Conservation (phyloP, 1,140 invertebrate genomes). For the Lerema accius region DNA sequence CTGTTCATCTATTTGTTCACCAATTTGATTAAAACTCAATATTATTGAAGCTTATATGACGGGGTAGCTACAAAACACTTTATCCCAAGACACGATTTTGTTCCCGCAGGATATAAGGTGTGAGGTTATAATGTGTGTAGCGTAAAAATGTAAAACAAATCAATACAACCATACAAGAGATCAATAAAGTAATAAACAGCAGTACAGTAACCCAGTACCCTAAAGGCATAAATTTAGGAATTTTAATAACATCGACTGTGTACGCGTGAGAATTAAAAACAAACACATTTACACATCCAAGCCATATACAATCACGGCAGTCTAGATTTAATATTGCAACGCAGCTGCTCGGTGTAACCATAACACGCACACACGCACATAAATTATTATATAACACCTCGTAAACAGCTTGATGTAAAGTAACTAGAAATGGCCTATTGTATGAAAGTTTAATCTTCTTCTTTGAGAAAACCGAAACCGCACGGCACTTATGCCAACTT, state of each 20-base stretch:
- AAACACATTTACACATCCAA: constrained; percentile 26
- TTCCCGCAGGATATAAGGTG: no score
- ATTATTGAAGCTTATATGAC: no score
- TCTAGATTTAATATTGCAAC: constrained; percentile 30
- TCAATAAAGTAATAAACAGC: no score
- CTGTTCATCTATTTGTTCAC: no score
- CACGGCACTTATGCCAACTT: no score
- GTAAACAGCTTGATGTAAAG: constrained; percentile 1
- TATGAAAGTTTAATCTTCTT: no score
- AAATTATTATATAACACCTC: constrained; percentile 30
- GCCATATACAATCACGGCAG: constrained; percentile 24
- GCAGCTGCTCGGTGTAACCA: constrained; percentile 31
- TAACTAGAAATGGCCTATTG: constrained; percentile 3
- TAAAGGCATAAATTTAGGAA: not conserved
- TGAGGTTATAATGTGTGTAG: no score
- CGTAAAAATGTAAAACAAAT: not conserved
- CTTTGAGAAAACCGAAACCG: no score
- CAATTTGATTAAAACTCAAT: no score
- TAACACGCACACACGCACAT: constrained; percentile 33
- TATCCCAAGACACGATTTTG: no score
- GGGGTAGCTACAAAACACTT: no score
- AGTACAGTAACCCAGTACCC: not conserved
- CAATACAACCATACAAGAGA: not conserved
- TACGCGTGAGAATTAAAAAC: constrained; percentile 15
- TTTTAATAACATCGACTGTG: constrained; percentile 14